These are phyloP conservation scores for Planococcus citri DNA, from an alignment of 1,140 invertebrate species.

Conservation along the genomic window DNA sequence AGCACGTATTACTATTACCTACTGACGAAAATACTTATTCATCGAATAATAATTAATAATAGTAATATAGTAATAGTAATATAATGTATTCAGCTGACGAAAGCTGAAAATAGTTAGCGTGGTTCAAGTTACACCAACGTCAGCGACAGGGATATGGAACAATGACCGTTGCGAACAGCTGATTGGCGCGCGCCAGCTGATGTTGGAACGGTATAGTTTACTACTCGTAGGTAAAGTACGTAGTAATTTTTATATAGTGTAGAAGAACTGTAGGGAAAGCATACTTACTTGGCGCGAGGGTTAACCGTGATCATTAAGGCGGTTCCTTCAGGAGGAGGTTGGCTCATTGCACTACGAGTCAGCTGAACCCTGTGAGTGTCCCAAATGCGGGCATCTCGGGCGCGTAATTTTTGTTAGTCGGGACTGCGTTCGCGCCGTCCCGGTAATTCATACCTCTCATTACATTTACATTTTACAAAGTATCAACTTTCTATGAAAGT, in stretches of 20 bases:
- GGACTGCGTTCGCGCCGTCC: slow-evolving; percentile 35
- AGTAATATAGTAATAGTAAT: too few species aligned
- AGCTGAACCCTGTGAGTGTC: slow-evolving; percentile 57
- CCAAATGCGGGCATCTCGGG: slow-evolving; percentile 54
- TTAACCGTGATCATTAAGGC: slow-evolving; percentile 50
- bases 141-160: too few species aligned
- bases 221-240: not conserved
- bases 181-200: too few species aligned
- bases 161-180: too few species aligned
- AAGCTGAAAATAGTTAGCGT: too few species aligned
- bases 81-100: too few species aligned
- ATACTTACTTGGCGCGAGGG: slow-evolving; percentile 52
- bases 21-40: too few species aligned
- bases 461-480: too few species aligned
- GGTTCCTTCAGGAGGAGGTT: slow-evolving; percentile 52
- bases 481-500: too few species aligned
- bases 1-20: too few species aligned
- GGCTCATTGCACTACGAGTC: slow-evolving; percentile 54
- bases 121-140: too few species aligned
- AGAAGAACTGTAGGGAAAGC: slow-evolving; percentile 20
- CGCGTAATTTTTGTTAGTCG: slow-evolving; percentile 55
- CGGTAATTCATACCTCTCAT: slow-evolving; percentile 6
- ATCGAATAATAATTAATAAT: too few species aligned
- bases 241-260: not conserved
- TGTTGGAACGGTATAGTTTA: not conserved